Evolutionary conservation across 2,113 vertebrate species (phyloP), one percentile per base, ranked within the genome.

Genomic region (Mus spicilegus): DNA sequence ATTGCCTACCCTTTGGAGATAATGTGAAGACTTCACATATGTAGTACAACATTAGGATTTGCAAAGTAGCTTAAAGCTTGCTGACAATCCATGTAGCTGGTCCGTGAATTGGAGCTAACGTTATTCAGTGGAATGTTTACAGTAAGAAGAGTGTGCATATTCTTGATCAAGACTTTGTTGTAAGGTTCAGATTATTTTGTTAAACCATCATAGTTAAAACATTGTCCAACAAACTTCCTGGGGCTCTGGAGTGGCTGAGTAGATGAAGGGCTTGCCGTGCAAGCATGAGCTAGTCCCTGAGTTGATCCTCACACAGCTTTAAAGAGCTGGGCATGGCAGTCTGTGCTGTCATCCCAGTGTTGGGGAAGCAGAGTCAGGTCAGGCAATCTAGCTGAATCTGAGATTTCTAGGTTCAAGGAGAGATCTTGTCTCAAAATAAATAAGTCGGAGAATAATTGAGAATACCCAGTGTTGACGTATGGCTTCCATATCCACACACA

Each of bases 131-230:
- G 12, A 92, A 51, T 77, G n/a, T 92, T 86, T 90, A 67, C 77
- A 20, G 42, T 49, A n/a, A 75, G 73, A 93, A 95, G 63, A 82
- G 12, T 46, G 30, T 86, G 7, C 0, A 10, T 87, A 9, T 84
- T 49, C 56, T 76, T 90, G 54, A 95, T 24, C 81, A 90, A 93
- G 39, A 58, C 46, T 12, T 84, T n/a, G 54, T 26, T 91, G 0
- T 90, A 58, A 88, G 12, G 69, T 84, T 80, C n/a, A 94, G 46
- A 80, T 96, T 88, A 81, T 91, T 91, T 91, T 90, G 61, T 87
- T 87, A 76, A 84, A 28, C 58, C 81, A 12, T 90, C 72, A 39
- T n/a, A 63, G 58, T 84, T 39, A 94, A 89, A 88, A 6, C 86
- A 51, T 58, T 82, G 19, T 69, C 67, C 85, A 87, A 26, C 49